Base-by-base conservation (phyloP, 1,140 invertebrate species). In the Bombus polaris region DNA sequence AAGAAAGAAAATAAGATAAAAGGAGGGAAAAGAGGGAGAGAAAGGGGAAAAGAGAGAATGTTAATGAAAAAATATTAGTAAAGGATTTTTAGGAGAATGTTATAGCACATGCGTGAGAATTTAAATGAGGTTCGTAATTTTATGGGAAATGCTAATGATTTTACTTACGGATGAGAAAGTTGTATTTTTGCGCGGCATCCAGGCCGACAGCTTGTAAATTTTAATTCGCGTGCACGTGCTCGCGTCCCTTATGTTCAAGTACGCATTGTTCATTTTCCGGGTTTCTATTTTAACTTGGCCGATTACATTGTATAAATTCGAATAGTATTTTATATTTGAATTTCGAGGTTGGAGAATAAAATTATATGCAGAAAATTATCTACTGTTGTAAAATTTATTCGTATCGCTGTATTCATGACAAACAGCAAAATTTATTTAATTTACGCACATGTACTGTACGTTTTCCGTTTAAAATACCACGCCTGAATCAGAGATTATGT, bases 301-400 rank as follows among this genome's bases (percentile, higher is more conserved):
- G 72, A 88, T 86, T 83, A 44, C 83, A 89, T 89, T 86, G 81
- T 89, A 83, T 89, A 89, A 87, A 89, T 89, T 80, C 72, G 35
- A 83, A 66, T 42, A 87, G 76, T 68, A 80, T 83, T 89, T 88
- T 89, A 86, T 89, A 86, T 81, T 83, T 86, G 85, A 80, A 89
- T 82, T 86, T 87, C 65, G 65, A 70, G 83, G 87, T 89, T 89
- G 39, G 73, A 79, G 76, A 89, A 89, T 89, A 87, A 89, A 80
- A 89, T 86, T 84, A 66, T 77, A 81, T 65, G 85, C 81, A 87
- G 77, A 70, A 87, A 87, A 72, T 78, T 35, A n/a, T 83, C 44
- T 37, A 2, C 37, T 6, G 0, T 59, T 22, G 22, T 65, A 42
- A 71, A 28, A 0, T 87, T 82, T 75, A 79, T 71, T 39, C n/a